Evolutionary conservation across 1,140 invertebrate genomes (phyloP).

Genomic region (Drosophila melanica): DNA sequence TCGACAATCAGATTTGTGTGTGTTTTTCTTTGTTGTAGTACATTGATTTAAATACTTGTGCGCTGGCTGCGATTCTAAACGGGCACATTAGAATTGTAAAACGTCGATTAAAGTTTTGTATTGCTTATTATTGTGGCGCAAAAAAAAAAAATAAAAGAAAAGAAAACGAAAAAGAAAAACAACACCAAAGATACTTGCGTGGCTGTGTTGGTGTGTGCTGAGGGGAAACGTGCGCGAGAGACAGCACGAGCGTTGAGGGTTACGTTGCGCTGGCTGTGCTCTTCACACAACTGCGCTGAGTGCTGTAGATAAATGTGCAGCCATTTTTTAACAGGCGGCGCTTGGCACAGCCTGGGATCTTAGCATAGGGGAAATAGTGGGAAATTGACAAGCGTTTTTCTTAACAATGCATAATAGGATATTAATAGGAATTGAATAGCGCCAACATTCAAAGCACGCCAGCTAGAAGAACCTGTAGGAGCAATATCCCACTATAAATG

Average conservation of each 20-base stretch:
- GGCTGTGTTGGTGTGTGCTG: conserved; percentile 6
- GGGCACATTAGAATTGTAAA: conserved; percentile 61
- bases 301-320: conserved; percentile 70
- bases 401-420: neutral
- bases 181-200: conserved; percentile 6
- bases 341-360: conserved; percentile 32
- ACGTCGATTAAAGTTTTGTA: conserved; percentile 74
- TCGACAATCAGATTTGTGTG: conserved; percentile 42
- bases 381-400: conserved; percentile 50
- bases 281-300: conserved; percentile 24
- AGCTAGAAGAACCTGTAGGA: too few relatives aligned
- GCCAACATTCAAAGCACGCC: too few relatives aligned
- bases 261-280: conserved; percentile 15
- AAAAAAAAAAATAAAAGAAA: conserved; percentile 19
- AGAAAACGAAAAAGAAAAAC: conserved; percentile 17
- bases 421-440: neutral
- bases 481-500: conserved; percentile 1
- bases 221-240: conserved; percentile 16
- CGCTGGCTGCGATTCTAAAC: conserved; percentile 44
- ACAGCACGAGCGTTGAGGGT: conserved; percentile 12
- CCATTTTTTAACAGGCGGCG: conserved; percentile 76
- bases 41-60: conserved; percentile 55
- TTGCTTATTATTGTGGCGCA: conserved; percentile 51
- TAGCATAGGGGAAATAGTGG: conserved; percentile 63
- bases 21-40: conserved; percentile 60